phyloP scores from a whole-genome alignment of 2,113 vertebrate species.

The Gadus chalcogrammus region DNA sequence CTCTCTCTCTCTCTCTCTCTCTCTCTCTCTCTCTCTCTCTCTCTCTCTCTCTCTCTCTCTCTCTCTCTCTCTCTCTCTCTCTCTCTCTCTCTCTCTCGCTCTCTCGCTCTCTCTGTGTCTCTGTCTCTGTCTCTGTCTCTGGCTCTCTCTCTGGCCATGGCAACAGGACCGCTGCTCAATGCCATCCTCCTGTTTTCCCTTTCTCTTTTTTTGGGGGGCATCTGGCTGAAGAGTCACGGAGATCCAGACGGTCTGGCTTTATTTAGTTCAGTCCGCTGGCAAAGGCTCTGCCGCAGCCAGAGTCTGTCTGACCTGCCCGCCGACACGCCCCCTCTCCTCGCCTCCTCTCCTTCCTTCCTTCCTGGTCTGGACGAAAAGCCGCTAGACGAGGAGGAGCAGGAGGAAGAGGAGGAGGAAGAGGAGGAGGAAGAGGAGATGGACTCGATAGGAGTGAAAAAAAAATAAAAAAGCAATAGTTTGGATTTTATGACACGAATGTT shows the following conservation, averaged over 20 bases:
- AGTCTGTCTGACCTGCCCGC: conserved; percentile 44
- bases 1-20: too few species aligned
- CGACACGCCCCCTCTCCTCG: background rate
- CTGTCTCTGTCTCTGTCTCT: too few species aligned
- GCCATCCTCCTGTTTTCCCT: conserved; percentile 7
- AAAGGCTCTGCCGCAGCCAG: background rate
- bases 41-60: too few species aligned
- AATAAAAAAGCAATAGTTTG: conserved; percentile 70
- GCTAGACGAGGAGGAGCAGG: too few species aligned
- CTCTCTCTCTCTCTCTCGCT: too few species aligned
- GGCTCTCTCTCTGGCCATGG: too few species aligned
- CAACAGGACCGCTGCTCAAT: background rate
- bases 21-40: too few species aligned
- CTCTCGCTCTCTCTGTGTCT: too few species aligned
- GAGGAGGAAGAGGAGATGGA: conserved; percentile 30
- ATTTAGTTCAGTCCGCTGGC: background rate
- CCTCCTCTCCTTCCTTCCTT: conserved; percentile 8
- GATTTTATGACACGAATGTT: conserved; percentile 51
- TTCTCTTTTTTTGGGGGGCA: background rate
- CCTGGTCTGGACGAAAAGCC: background rate
- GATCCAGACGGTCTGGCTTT: background rate
- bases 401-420: too few species aligned
- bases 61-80: too few species aligned
- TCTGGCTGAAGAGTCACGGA: background rate
- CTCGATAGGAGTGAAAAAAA: conserved; percentile 21